phyloP scores from a whole-genome alignment of 2,797 vertebrate species.

The Sitta carolinensis region DNA sequence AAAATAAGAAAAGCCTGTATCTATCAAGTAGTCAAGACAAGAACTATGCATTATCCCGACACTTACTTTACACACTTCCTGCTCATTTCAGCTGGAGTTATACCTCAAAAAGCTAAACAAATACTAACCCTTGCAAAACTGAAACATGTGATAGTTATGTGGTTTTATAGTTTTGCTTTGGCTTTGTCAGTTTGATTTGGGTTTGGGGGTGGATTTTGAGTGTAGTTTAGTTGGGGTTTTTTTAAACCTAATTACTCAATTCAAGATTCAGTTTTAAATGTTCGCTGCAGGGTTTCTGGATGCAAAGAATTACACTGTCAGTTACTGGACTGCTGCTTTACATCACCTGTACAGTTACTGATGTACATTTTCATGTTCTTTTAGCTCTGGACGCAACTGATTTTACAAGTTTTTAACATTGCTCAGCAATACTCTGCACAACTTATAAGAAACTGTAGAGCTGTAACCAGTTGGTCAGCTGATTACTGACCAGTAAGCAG shows the following conservation, averaged over 20 bases:
- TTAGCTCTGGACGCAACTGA: not conserved
- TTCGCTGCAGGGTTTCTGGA: not conserved
- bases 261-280: not conserved
- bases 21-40: not conserved
- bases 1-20: not conserved
- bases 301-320: not conserved
- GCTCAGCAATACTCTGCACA: not conserved
- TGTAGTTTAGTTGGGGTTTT: not conserved
- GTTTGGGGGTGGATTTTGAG: not conserved
- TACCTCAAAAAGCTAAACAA: not conserved
- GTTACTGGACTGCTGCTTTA: not conserved
- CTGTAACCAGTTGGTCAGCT: not conserved
- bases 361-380: not conserved
- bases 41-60: not conserved
- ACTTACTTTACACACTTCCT: not conserved
- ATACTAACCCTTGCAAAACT: not conserved
- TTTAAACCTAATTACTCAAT: not conserved
- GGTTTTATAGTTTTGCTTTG: not conserved
- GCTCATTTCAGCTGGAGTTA: not conserved
- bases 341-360: not conserved
- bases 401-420: not conserved
- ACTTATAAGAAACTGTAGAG: not conserved
- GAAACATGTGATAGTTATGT: not conserved
- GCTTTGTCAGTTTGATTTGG: not conserved
- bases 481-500: not conserved